phyloP scores from a whole-genome alignment of 2,113 vertebrate species.

The Petroica traversi region DNA sequence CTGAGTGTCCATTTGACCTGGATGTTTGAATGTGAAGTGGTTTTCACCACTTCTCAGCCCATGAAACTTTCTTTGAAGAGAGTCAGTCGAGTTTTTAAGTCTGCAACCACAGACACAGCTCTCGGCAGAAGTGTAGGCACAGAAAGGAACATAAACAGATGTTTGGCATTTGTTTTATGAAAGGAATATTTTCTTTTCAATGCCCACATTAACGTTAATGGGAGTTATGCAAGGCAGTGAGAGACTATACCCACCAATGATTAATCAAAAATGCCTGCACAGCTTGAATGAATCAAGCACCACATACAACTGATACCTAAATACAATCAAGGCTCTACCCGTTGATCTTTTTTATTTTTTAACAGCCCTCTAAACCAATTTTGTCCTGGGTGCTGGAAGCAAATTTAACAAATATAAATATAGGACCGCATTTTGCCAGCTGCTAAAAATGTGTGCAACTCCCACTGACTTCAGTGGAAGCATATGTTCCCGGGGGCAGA shows the following conservation, averaged over 20 bases:
- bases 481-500: slow-evolving; percentile 33
- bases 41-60: background rate
- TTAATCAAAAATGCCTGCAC: slow-evolving; percentile 7
- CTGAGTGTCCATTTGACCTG: background rate
- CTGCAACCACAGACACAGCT: background rate
- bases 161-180: background rate
- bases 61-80: background rate
- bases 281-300: slow-evolving; percentile 19
- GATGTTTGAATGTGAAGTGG: background rate
- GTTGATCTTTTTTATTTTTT: slow-evolving; percentile 11
- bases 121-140: background rate
- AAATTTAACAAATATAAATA: slow-evolving; percentile 22
- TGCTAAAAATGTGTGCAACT: slow-evolving; percentile 43
- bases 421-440: slow-evolving; percentile 5
- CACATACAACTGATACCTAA: background rate
- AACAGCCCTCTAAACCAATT: slow-evolving; percentile 7
- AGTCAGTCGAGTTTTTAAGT: background rate
- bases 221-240: background rate
- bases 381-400: slow-evolving; percentile 2
- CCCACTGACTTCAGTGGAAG: slow-evolving; percentile 12
- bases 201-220: slow-evolving; percentile 24
- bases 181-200: slow-evolving; percentile 18
- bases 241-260: background rate
- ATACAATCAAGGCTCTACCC: background rate
- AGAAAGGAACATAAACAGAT: slow-evolving; percentile 37